These are phyloP conservation scores for Meganola albula DNA, from an alignment of 2,888 invertebrate genomes.

Conservation along the genomic window DNA sequence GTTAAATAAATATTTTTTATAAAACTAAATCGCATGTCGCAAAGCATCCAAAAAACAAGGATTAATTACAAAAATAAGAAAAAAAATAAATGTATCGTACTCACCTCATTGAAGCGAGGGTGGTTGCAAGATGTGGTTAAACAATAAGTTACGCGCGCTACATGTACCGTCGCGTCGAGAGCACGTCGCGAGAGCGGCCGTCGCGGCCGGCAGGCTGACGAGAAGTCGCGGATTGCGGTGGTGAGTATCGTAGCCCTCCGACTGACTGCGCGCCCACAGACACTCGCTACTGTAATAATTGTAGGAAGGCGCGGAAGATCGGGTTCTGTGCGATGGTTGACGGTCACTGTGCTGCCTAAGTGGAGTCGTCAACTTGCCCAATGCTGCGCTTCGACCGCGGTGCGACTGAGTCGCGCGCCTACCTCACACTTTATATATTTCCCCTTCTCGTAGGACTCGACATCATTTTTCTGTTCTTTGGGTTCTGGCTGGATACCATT, in stretches of 20 bases:
- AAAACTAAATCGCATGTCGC: conserved; percentile 24
- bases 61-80: conserved; percentile 1
- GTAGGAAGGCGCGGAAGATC: conserved; percentile 7
- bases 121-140: conserved; percentile 31
- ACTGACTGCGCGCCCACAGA: conserved; percentile 27
- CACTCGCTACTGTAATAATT: conserved; percentile 28
- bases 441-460: conserved; percentile 51
- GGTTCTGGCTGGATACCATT: conserved; percentile 42
- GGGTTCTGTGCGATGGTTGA: conserved; percentile 16
- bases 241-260: conserved; percentile 22
- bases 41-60: conserved; percentile 28
- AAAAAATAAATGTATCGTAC: conserved; percentile 18
- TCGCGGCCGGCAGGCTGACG: conserved; percentile 32
- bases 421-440: conserved; percentile 54
- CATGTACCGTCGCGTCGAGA: conserved; percentile 31
- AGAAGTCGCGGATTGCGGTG: conserved; percentile 27
- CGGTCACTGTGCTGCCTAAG: conserved; percentile 37
- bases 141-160: conserved; percentile 35
- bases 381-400: conserved; percentile 44
- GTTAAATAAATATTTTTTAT: too few species aligned
- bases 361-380: conserved; percentile 31
- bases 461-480: conserved; percentile 42
- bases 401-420: conserved; percentile 63
- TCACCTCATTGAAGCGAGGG: conserved; percentile 51
- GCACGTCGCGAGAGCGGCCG: conserved; percentile 31